These are phyloP conservation scores for Drosophila sulfurigaster DNA, from an alignment of 1,140 invertebrate genomes.

Conservation along the genomic window DNA sequence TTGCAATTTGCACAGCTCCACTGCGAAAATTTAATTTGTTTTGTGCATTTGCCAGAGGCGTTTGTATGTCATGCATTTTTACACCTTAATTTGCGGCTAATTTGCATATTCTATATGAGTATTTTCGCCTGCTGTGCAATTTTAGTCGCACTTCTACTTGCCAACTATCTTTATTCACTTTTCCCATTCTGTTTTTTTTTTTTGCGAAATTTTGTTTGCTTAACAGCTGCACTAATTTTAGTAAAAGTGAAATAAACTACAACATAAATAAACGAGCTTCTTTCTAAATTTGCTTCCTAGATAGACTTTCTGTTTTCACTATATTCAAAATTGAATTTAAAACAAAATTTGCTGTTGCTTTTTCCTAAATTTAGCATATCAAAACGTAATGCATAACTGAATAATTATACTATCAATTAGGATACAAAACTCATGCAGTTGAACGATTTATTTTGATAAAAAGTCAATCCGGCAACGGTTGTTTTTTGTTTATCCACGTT, in stretches of 20 bases:
- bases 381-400: no score
- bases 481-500: conserved; percentile 57
- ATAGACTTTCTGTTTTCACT: neutral
- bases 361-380: no score
- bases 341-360: neutral
- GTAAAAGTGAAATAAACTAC: neutral
- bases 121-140: conserved; percentile 73
- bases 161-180: conserved; percentile 5
- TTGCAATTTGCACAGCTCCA: conserved; percentile 63
- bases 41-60: conserved; percentile 71
- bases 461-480: conserved; percentile 13
- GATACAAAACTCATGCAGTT: no score
- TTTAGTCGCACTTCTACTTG: conserved; percentile 49
- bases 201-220: conserved; percentile 11
- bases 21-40: conserved; percentile 73
- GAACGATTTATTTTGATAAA: neutral
- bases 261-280: neutral
- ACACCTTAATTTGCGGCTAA: conserved; percentile 81
- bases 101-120: conserved; percentile 73
- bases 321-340: neutral
- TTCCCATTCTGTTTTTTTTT: conserved; percentile 2
- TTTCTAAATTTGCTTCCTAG: neutral
- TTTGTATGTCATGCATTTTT: conserved; percentile 82
- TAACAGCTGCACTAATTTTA: conserved; percentile 13
- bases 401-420: no score